These are phyloP conservation scores for Aspidoscelis tigris DNA, from an alignment of 2,113 vertebrate genomes.

Conservation along the genomic window DNA sequence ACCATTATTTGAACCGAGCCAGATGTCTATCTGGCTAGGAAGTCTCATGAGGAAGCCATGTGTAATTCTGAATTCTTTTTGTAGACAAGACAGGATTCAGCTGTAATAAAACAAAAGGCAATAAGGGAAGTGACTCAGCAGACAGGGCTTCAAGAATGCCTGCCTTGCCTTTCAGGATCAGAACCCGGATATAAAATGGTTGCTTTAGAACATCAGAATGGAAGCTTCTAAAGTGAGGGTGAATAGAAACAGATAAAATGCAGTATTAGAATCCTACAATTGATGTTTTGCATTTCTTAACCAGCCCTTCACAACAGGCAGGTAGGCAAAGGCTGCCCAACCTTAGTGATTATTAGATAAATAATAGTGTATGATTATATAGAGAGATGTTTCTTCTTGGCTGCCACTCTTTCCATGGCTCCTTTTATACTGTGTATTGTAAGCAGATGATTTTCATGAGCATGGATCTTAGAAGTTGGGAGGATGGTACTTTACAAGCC, in stretches of 20 bases:
- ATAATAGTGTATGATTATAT: neutral
- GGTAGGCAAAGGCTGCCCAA: neutral
- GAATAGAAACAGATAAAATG: slow-evolving; percentile 17
- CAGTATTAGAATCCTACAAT: neutral
- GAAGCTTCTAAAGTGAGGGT: slow-evolving; percentile 58
- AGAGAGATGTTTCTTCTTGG: neutral
- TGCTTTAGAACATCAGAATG: slow-evolving; percentile 55
- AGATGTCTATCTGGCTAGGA: neutral
- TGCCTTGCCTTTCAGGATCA: neutral
- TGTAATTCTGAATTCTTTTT: neutral
- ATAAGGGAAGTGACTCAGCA: neutral
- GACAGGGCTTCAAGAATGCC: slow-evolving; percentile 25
- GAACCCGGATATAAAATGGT: slow-evolving; percentile 55
- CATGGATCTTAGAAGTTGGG: neutral
- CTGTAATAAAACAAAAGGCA: slow-evolving; percentile 4
- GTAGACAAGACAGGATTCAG: neutral
- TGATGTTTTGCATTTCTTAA: neutral
- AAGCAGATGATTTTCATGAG: neutral
- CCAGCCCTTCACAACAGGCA: neutral
- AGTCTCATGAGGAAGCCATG: neutral
- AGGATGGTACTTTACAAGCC: neutral
- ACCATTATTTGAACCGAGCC: neutral
- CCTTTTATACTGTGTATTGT: neutral
- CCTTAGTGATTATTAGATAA: neutral
- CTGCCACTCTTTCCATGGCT: neutral